Base-by-base conservation (phyloP, 2,113 vertebrate genomes). In the Antechinus stuartii region DNA sequence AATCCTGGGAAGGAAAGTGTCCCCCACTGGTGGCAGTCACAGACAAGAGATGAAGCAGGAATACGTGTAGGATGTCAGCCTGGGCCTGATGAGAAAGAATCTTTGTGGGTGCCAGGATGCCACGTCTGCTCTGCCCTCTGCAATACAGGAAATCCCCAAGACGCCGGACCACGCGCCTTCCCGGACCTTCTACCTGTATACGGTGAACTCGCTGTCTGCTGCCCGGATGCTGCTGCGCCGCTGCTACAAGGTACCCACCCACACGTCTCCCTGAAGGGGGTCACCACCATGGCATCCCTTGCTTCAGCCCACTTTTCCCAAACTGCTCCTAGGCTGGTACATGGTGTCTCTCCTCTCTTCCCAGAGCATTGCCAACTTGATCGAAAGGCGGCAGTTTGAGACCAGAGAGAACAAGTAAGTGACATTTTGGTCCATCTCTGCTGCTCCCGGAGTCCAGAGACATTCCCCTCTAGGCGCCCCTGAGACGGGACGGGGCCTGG, bases 361-460 rank as follows among this genome's bases (percentile, higher is more conserved):
- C 93, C 98, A 99, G 99, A 99, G 99, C 0, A 98, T 99, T 95
- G 99, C 99, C 89, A 99, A 99, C 98, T 98, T 99, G 96, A 99
- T 99, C 19, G 99, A 99, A 94, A 99, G 99, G 47, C 98, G 99
- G 1, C 99, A 99, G 2, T 99, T 98, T 14, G 99, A 99, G 98
- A 99, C 99, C 96, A 99, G 99, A 97, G 99, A 99, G 97, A 99
- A 99, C 99, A 99, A 99, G 99, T 99, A 96, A 99, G 99, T 98
- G 91, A 9, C 11, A 54, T 91, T 95, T 93, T 68, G 89, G 56
- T 0, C 50, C 90, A 54, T 92, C n/a, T 94, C 90, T 12, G 27
- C 11, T 42, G 89, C 89, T 92, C 94, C 93, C 96, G 95, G 52
- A 26, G 6, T 68, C 92, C 90, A 47, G 92, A 52, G 50, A 10